Evolutionary conservation across 2,888 invertebrate species (phyloP), one percentile per base, ranked within the genome.

Genomic region (Eudemis profundana): DNA sequence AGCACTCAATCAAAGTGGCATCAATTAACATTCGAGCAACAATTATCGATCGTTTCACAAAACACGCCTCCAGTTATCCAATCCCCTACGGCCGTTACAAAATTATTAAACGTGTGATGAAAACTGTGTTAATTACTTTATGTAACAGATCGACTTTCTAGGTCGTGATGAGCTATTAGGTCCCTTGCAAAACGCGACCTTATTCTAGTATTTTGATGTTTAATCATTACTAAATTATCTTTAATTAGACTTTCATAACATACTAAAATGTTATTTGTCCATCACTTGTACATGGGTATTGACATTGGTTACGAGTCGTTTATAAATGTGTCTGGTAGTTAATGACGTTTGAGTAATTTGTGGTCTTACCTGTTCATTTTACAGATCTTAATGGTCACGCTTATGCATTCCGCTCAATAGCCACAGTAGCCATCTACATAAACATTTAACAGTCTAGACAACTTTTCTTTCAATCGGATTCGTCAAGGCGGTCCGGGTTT

Each of bases 401-500:
- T 15, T 38, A 53, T 23, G 10, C 15, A 42, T 27, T 17, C 27
- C 10, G n/a, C 19, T 42, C 42, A 54, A 42, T 29, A 54, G 3
- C 8, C 5, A 29, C 7, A 15, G 29, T 17, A 44, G 33, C 29
- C 74, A 78, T 83, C 78, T 78, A 70, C 73, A 79, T 76, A 77
- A 75, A 65, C 69, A 36, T 40, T n/a, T 73, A 68, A 71, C 68
- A 69, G 68, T 69, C 69, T 75, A 78, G 74, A 75, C 82, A 79
- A 83, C 84, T 78, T 84, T 85, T 84, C 79, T 80, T 81, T 77
- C 78, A 74, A 78, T 79, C 79, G 79, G 75, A 82, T 74, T 75
- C 72, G 72, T 71, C 88, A 86, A 88, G 88, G 89, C 81, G 67
- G 89, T 81, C 89, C 59, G 74, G 78, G 54, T 65, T n/a, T 63